Evolutionary conservation across 2,888 invertebrate species (phyloP), one percentile per base, ranked within the genome.

Genomic region (Polydrusus cervinus): DNA sequence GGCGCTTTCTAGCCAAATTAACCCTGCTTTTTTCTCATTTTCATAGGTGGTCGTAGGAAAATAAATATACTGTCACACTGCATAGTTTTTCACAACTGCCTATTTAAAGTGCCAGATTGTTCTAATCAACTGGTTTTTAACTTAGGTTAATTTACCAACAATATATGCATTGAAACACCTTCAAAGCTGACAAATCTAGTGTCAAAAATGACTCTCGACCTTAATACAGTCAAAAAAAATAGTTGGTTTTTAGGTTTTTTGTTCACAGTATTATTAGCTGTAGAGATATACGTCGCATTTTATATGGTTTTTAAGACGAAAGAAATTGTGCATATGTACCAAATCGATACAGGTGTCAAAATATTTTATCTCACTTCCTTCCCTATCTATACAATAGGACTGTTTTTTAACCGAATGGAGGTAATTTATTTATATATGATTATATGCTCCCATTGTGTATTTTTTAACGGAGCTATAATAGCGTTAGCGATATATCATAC

Each of bases 301-400:
- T 61, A 53, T 25, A 25, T 68, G 0, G 25, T 45, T 45, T 43
- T 43, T 1, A 10, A 38, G 11, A 10, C 10, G 3, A 40, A 38
- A 11, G n/a, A 16, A 11, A 10, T 34, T 9, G 16, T 60, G 3
- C 16, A 53, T 34, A 25, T 51, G 8, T 40, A 51, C 7, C 72
- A 75, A 71, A 66, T 68, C 13, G 45, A 65, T 55, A 40, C 40
- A 6, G 72, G 74, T 0, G n/a, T 81, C 16, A 81, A 82, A 47
- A 64, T 79, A 8, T 65, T 83, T 7, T 81, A 80, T 45, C 18
- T 81, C 1, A 64, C 81, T 7, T 78, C 82, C 8, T 79, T 77
- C 60, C 7, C 82, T n/a, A 77, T 81, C 6, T 81, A 80, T 68
- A 77, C 80, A 11, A 14, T 80, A n/a, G 82, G 83, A 1, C 73